Conservation (phyloP, 2,888 invertebrate species). For the Sarcophaga caerulescens region DNA sequence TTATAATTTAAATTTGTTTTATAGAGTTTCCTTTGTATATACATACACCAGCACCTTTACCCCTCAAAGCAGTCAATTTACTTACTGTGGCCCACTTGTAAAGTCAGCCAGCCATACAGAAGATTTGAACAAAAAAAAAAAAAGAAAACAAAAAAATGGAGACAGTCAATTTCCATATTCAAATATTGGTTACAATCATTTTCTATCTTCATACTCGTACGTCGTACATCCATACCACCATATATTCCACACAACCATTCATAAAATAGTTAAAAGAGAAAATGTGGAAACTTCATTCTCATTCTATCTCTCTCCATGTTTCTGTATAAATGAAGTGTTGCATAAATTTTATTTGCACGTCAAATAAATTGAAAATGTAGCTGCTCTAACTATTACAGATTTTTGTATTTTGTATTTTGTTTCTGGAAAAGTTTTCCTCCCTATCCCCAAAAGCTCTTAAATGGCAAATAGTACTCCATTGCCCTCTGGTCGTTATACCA, state of each 20-base stretch:
- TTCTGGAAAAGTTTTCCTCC: slow-evolving; percentile 13
- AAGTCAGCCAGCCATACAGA: slow-evolving; percentile 3
- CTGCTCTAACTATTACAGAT: slow-evolving; percentile 28
- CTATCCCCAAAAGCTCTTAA: slow-evolving; percentile 3
- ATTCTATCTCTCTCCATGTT: too few relatives aligned
- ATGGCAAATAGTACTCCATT: neutral
- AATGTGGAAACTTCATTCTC: neutral
- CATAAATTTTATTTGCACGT: slow-evolving; percentile 67
- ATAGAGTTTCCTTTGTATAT: neutral
- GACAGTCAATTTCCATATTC: slow-evolving; percentile 62
- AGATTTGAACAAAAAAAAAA: slow-evolving; percentile 2
- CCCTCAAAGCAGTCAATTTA: neutral
- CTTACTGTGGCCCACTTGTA: slow-evolving; percentile 23
- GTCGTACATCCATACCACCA: neutral
- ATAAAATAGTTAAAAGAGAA: neutral
- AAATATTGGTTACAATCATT: slow-evolving; percentile 34
- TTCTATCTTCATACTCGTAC: neutral
- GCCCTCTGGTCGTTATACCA: too few relatives aligned
- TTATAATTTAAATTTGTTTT: slow-evolving; percentile 69
- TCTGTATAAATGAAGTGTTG: slow-evolving; percentile 62
- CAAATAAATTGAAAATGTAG: slow-evolving; percentile 62
- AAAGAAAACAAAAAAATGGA: neutral
- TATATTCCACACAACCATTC: neutral
- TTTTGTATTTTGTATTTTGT: slow-evolving; percentile 4
- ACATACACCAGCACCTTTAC: neutral